Evolutionary conservation across 2,888 invertebrate species (phyloP), one percentile per base, ranked within the genome.

Genomic region (Xestobium rufovillosum): DNA sequence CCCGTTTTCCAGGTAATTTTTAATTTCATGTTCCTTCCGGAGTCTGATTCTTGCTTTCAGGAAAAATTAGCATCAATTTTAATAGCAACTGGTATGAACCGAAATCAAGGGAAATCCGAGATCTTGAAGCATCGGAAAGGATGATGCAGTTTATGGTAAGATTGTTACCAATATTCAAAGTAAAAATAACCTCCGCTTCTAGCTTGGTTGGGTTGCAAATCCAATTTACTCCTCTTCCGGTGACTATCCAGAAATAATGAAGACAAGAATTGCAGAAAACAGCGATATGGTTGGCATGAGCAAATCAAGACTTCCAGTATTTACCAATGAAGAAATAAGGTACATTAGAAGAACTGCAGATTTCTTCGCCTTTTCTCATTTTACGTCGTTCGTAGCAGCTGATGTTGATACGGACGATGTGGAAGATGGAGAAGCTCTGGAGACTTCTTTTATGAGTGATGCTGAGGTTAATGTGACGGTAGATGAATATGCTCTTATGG

Each of bases 1-100:
- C 23, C 6, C 6, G n/a, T 19, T 19, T 19, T n/a, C 6, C 6
- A 19, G 23, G 23, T 19, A 19, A 19, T n/a, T n/a, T n/a, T n/a
- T n/a, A n/a, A n/a, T n/a, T n/a, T n/a, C n/a, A n/a, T n/a, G n/a
- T n/a, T n/a, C n/a, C n/a, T n/a, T n/a, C n/a, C n/a, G n/a, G n/a
- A n/a, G n/a, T n/a, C n/a, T n/a, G n/a, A n/a, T n/a, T 9, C 11
- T 15, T 13, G 4, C 4, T 36, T 43, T 14, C 28, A 50, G 51
- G 51, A 14, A 47, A 50, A 39, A 39, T 55, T n/a, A 51, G 52
- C 9, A 71, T 81, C 43, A 72, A 76, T 0, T 45, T 77, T 34
- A 77, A 77, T 51, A 71, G 72, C 0, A 71, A 72, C 28, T 80
- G 77, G 75, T 74, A 72, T 15, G 73, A 77, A 54, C 75, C 80